phyloP scores from a whole-genome alignment of 2,113 vertebrate genomes.

The Thryonomys swinderianus region DNA sequence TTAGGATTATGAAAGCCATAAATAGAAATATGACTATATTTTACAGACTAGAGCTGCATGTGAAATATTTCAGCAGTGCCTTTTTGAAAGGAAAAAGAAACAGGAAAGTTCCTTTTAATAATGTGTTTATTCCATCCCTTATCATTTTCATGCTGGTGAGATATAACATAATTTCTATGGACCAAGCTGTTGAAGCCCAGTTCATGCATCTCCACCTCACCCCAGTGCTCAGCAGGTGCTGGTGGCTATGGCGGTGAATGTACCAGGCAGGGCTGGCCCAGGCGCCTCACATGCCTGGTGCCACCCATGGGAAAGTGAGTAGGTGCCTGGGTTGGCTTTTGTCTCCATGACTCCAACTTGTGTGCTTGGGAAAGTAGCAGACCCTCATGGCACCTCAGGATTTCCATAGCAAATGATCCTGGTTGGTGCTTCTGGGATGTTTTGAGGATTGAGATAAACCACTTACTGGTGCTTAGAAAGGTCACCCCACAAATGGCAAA shows the following conservation, averaged over 20 bases:
- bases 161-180: neutral
- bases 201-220: neutral
- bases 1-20: neutral
- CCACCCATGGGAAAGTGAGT: neutral
- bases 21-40: neutral
- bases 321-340: neutral
- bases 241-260: too few relatives aligned
- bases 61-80: neutral
- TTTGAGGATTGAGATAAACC: neutral
- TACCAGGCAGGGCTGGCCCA: neutral
- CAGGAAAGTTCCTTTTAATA: neutral
- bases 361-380: neutral
- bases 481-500: too few relatives aligned
- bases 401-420: neutral
- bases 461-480: fast-evolving
- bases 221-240: neutral
- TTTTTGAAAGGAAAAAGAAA: neutral
- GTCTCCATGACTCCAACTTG: neutral
- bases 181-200: neutral
- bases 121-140: neutral
- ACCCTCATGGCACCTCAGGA: neutral
- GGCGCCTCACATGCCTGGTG: too few relatives aligned
- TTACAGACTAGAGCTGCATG: neutral
- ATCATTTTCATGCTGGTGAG: neutral
- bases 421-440: neutral